Conservation (phyloP, 2,113 vertebrate species). For the Phalacrocorax pelagicus region DNA sequence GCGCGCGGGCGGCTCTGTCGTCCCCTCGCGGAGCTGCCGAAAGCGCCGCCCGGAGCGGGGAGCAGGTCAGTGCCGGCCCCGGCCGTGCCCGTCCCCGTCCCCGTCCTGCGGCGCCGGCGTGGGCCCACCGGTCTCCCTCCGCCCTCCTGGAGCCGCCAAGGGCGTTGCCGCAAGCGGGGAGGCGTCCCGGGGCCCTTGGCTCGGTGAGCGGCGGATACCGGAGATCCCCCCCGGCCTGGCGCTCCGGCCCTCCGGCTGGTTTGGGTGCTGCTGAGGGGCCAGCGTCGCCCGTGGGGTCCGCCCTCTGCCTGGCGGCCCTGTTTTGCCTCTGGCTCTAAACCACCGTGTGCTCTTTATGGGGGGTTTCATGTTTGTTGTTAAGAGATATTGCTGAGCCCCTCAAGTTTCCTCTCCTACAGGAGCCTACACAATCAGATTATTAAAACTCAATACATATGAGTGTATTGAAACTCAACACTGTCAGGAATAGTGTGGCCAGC, state of each 20-base stretch:
- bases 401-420: too few relatives aligned
- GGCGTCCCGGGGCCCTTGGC: background rate
- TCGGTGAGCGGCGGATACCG: background rate
- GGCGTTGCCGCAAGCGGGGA: too few relatives aligned
- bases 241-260: background rate
- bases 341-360: background rate
- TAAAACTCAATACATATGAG: accelerated
- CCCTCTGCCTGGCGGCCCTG: too few relatives aligned
- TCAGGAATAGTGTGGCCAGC: too few relatives aligned
- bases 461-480: too few relatives aligned
- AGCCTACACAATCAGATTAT: accelerated
- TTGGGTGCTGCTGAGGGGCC: background rate
- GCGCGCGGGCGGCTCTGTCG: background rate
- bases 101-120: too few relatives aligned
- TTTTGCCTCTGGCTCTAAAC: background rate
- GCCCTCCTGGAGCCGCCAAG: too few relatives aligned
- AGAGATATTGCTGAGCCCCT: too few relatives aligned
- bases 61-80: slow-evolving; percentile 39
- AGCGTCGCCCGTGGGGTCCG: too few relatives aligned
- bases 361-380: too few relatives aligned
- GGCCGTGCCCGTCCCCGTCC: too few relatives aligned
- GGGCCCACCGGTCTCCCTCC: background rate
- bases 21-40: background rate
- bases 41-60: background rate
- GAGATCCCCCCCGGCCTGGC: background rate